Conservation (phyloP, 2,113 vertebrate species). For the Rhea pennata region DNA sequence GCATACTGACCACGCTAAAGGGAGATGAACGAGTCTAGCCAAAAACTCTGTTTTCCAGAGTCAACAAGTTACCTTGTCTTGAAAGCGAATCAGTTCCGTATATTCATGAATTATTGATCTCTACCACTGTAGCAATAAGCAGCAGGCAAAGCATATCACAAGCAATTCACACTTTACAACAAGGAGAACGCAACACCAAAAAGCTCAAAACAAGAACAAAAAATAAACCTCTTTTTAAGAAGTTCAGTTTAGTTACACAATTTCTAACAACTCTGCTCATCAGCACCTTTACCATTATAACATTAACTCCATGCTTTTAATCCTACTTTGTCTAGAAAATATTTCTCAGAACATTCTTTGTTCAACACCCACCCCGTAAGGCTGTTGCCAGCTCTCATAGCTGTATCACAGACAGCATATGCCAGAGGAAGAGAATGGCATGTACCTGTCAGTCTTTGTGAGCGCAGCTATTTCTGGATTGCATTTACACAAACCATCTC, state of each 20-base stretch:
- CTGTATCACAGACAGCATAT: neutral
- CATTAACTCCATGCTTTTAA: neutral
- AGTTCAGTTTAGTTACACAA: neutral
- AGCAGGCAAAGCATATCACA: neutral
- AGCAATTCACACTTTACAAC: neutral
- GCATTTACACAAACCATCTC: neutral
- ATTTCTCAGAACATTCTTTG: constrained; percentile 14
- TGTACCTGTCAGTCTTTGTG: constrained; percentile 1
- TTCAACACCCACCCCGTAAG: constrained; percentile 6
- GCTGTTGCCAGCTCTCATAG: constrained; percentile 39
- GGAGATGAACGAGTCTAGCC: constrained; percentile 15
- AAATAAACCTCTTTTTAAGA: neutral
- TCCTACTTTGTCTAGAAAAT: neutral
- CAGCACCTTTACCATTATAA: neutral
- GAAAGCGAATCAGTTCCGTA: neutral
- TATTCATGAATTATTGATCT: neutral
- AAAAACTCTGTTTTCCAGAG: constrained; percentile 1
- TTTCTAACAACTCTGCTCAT: neutral
- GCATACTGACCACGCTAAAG: neutral
- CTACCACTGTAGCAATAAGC: neutral
- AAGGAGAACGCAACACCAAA: neutral
- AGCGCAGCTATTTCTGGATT: constrained; percentile 14
- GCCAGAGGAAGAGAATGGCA: constrained; percentile 9
- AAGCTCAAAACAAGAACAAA: neutral
- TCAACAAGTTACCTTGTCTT: neutral